Evolutionary conservation across 2,113 vertebrate species (phyloP), one percentile per base, ranked within the genome.

Genomic region (Pseudorectes ferrugineus): DNA sequence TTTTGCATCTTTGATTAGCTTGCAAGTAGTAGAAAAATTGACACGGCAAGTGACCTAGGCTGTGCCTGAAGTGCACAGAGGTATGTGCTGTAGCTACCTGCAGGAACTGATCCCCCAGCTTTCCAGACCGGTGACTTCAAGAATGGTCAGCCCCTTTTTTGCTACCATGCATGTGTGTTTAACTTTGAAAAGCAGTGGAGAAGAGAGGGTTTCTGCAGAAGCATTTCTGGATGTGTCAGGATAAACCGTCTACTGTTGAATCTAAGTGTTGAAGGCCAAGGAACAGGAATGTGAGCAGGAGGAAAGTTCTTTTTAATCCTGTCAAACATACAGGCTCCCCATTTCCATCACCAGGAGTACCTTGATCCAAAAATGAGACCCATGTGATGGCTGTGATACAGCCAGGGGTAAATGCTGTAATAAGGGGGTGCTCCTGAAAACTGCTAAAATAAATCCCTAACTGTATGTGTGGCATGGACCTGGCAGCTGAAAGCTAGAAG

Each of bases 191-290:
- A 82, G 43, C 40, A 8, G 11, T 9, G 19, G 3, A 40, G n/a
- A 40, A 40, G 35, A 62, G 35, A 35, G 4, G 2, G 12, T 38
- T 88, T 71, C 75, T 68, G 18, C 38, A 38, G 42, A 85, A 79
- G n/a, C 1, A 0, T 57, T 88, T 71, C 51, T 94, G 43, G 7
- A 38, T 88, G 40, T 0, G 0, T 67, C 33, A 51, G 43, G 35
- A 36, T 72, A 54, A 21, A 31, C 10, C 16, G 14, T 35, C n/a
- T 35, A 17, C 35, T 49, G 15, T 77, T 48, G 43, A 72, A 63
- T 28, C 10, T 4, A 59, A 52, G 8, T 18, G 14, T 33, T 83
- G 45, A 62, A 65, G 45, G 76, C 17, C 14, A 57, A 49, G 67
- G 31, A 92, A 57, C 18, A 58, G 84, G 89, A 91, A 43, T 38